phyloP scores from a whole-genome alignment of 2,797 vertebrate genomes.

The Morelia viridis region DNA sequence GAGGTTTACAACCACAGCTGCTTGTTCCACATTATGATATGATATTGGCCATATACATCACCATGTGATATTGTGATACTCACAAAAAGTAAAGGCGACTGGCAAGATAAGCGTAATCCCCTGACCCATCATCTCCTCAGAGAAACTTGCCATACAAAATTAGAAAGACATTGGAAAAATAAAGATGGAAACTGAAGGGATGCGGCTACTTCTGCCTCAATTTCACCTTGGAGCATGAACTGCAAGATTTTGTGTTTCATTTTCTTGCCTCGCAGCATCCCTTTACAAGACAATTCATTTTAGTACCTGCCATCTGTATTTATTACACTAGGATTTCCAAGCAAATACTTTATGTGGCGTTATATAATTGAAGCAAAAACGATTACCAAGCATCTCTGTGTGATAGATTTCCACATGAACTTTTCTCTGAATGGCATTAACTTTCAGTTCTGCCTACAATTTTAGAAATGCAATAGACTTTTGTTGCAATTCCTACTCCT shows the following conservation, averaged over 20 bases:
- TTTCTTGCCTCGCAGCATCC: background rate
- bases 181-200: background rate
- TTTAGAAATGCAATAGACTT: conserved; percentile 27
- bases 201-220: conserved; percentile 5
- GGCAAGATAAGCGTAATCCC: conserved; percentile 24
- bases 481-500: conserved; percentile 9
- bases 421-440: conserved; percentile 29
- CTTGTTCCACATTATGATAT: background rate
- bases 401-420: conserved; percentile 23
- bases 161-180: background rate
- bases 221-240: conserved; percentile 32
- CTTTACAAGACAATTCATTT: conserved; percentile 42
- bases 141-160: background rate
- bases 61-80: background rate
- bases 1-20: background rate
- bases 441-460: conserved; percentile 31
- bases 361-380: conserved; percentile 27
- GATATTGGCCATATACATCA: background rate
- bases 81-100: conserved; percentile 1
- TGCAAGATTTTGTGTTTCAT: conserved; percentile 29
- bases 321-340: conserved; percentile 24
- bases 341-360: conserved; percentile 38
- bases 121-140: conserved; percentile 6
- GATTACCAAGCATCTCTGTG: conserved; percentile 28
- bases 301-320: conserved; percentile 32